Evolutionary conservation across 2,888 invertebrate species (phyloP), one percentile per base, ranked within the genome.

Genomic region (Drosophila sordidula): DNA sequence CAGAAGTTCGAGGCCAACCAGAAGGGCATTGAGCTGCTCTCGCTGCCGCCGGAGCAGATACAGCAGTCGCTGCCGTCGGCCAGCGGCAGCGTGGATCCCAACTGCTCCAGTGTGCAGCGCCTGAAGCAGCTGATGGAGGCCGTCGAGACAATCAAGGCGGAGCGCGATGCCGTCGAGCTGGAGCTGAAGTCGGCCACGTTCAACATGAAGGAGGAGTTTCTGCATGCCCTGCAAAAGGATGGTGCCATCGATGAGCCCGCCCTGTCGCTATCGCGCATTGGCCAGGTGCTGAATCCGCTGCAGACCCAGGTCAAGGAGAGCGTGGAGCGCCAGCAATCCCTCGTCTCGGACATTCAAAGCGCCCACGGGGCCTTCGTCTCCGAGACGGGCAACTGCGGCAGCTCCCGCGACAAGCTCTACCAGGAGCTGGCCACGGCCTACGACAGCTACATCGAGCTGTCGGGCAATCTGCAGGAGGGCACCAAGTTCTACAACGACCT

Each of bases 401-500:
- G 93, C 59, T 93, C 93, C 29, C 94, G 98, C 46, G 98, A 98
- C 90, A 93, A 94, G 16, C 95, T 96, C 90, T 94, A 98, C 91
- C 95, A 96, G 91, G 95, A 96, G 85, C 93, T 99, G 76, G 98
- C 98, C 26, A 94, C 96, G 44, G 98, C 98, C 46, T 96, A 97
- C 92, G 99, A 99, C 93, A 96, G 96, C 79, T 99, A 96, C 93
- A 96, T 95, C 90, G 98, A 99, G 92, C 94, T 99, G 75, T 95
- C 96, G 84, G 95, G 95, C 90, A 98, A 99, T 93, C 94, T 99
- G 73, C 95, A 96, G 89, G 99, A 99, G 93, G 99, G 99, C 75
- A 96, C 96, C 64, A 99, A 99, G 93, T 99, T 99, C 93, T 97
- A 97, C 93, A 97, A 97, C 91, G 97, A 97, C 93, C 93, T 98